Conservation (phyloP, 2,113 vertebrate species). For the Synchiropus splendidus region DNA sequence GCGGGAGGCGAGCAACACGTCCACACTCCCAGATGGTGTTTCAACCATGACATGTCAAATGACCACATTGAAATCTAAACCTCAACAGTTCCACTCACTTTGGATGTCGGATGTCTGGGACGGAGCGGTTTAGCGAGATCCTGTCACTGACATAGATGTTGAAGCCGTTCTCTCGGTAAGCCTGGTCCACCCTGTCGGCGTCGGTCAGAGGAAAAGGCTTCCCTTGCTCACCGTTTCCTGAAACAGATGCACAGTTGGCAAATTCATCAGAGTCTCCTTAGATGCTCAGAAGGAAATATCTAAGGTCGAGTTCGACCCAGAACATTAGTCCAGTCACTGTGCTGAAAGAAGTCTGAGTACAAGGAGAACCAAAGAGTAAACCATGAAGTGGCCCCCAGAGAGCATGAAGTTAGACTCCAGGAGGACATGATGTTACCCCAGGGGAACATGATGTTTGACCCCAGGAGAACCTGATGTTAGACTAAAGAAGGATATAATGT, state of each 20-base stretch:
- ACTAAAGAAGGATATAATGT: no score
- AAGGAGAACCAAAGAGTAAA: no score
- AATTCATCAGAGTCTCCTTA: no score
- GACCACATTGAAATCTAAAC: background rate
- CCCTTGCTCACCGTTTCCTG: constrained; percentile 93
- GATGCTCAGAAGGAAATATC: no score
- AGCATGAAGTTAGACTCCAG: no score
- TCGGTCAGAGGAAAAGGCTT: constrained; percentile 82
- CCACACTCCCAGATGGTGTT: constrained; percentile 7
- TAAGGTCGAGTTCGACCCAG: no score
- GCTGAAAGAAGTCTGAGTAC: no score
- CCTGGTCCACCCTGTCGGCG: constrained; percentile 83
- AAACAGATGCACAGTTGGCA: constrained; percentile 1
- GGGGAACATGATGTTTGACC: no score
- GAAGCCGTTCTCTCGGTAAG: constrained; percentile 96
- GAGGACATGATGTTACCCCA: no score
- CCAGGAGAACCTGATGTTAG: no score
- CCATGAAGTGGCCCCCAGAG: no score
- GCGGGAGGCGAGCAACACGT: background rate
- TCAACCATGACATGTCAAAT: constrained; percentile 4
- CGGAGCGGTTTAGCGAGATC: constrained; percentile 92
- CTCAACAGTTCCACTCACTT: constrained; percentile 72
- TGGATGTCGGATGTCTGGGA: constrained; percentile 89
- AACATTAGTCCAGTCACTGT: no score
- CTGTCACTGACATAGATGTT: constrained; percentile 96